These are phyloP conservation scores for Xiphias gladius DNA, from an alignment of 2,113 vertebrate genomes.

Conservation along the genomic window DNA sequence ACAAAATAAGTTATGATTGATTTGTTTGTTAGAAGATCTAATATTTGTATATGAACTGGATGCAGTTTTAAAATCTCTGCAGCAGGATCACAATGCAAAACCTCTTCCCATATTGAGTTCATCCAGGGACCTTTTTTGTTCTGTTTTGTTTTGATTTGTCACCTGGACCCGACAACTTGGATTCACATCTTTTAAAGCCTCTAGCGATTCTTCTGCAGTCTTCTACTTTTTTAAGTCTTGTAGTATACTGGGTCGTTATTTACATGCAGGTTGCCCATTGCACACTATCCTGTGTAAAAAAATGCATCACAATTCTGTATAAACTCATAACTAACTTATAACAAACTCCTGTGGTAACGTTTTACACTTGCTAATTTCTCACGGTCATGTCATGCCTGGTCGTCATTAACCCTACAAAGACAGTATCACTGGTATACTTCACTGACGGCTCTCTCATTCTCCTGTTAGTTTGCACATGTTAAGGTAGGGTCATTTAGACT, in stretches of 20 bases:
- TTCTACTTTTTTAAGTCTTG: not conserved
- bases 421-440: not conserved
- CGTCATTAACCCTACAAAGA: not conserved
- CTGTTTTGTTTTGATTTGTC: constrained; percentile 17
- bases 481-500: not conserved
- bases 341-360: not conserved
- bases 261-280: not conserved
- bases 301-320: not conserved
- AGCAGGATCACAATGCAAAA: not conserved
- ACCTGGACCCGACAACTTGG: constrained; percentile 7
- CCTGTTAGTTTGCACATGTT: not conserved
- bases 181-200: not conserved
- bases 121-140: not conserved
- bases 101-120: not conserved
- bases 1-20: not conserved
- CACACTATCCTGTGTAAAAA: not conserved
- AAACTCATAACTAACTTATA: not conserved
- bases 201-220: not conserved
- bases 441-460: not conserved
- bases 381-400: not conserved
- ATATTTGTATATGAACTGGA: not conserved
- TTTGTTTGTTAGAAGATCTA: not conserved
- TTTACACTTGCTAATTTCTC: not conserved
- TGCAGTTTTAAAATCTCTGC: not conserved
- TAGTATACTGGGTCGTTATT: not conserved